A percentile compares a stretch with the other conserved stretches of the same genome.
phyloP scores from a whole-genome alignment of 1,140 invertebrate species.

The Probaryconus sp. region DNA sequence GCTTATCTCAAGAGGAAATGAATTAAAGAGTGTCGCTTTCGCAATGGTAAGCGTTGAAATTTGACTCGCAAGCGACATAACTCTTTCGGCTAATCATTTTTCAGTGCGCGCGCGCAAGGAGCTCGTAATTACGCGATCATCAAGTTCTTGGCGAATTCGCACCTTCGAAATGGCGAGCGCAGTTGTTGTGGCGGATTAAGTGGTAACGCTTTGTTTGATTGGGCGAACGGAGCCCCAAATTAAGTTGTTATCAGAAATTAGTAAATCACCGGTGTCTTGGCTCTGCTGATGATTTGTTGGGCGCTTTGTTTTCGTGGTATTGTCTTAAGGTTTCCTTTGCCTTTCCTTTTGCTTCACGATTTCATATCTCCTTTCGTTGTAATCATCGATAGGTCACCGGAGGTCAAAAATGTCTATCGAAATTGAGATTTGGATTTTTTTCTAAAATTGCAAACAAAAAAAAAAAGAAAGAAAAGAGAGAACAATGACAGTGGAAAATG shows the following conservation, averaged over 20 bases:
- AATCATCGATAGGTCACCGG: no score
- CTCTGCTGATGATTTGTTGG: constrained; percentile 72
- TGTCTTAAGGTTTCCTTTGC: constrained; percentile 28
- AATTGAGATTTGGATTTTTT: no score
- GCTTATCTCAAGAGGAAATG: no score
- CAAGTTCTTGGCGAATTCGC: constrained; percentile 31
- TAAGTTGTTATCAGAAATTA: constrained; percentile 75
- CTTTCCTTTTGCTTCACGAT: no score
- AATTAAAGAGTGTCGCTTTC: no score
- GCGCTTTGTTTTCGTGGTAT: constrained; percentile 5
- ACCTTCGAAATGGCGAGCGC: constrained; percentile 53
- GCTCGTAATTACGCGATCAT: constrained; percentile 65
- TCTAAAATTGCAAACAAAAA: no score
- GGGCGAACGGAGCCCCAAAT: constrained; percentile 69
- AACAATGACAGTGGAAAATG: no score
- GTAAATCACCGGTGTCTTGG: constrained; percentile 68
- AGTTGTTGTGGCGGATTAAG: constrained; percentile 68
- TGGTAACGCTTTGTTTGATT: constrained; percentile 74
- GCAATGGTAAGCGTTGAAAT: constrained; percentile 37
- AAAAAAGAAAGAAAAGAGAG: no score
- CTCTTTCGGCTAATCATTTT: constrained; percentile 50
- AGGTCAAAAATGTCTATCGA: no score
- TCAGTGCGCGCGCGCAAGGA: constrained; percentile 34
- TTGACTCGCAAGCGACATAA: constrained; percentile 44
- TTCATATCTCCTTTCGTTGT: no score